Evolutionary conservation across 2,797 vertebrate species (phyloP).

Genomic region (Rachycentron canadum): DNA sequence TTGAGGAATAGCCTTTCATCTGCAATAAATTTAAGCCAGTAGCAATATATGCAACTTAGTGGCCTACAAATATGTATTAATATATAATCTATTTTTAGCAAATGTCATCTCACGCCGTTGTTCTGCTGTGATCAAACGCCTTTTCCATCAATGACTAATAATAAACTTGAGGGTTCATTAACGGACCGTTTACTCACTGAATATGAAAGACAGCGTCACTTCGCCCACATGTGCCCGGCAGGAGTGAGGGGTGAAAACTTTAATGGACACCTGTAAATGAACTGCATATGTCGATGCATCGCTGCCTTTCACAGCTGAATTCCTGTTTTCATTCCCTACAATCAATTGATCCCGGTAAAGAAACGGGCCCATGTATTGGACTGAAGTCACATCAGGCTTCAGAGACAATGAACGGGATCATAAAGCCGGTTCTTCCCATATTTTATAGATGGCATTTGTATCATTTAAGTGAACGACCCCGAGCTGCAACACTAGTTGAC

Average conservation of each 20-base stretch:
- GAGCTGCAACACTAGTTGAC: background rate
- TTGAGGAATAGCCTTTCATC: background rate
- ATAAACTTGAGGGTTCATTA: background rate
- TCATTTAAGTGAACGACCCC: background rate
- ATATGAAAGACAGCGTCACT: background rate
- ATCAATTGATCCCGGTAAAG: background rate
- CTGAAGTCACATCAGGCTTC: no score
- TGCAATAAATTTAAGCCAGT: background rate
- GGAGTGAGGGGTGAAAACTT: no score
- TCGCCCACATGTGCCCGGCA: no score
- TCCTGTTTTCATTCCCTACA: background rate
- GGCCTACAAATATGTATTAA: background rate
- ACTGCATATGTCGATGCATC: no score
- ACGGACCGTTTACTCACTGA: background rate
- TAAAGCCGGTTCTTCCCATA: background rate
- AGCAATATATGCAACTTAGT: background rate
- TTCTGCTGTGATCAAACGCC: background rate
- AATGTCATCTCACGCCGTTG: background rate
- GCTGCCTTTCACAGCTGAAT: no score
- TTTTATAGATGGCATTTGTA: background rate
- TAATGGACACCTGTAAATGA: no score
- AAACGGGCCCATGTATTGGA: no score
- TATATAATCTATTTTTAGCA: background rate
- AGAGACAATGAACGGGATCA: background rate
- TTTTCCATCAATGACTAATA: background rate